Percentiles rank a stretch among this genome's conserved stretches.
Conservation (phyloP, 2,113 vertebrate species). For the Mormoops blainvillei region DNA sequence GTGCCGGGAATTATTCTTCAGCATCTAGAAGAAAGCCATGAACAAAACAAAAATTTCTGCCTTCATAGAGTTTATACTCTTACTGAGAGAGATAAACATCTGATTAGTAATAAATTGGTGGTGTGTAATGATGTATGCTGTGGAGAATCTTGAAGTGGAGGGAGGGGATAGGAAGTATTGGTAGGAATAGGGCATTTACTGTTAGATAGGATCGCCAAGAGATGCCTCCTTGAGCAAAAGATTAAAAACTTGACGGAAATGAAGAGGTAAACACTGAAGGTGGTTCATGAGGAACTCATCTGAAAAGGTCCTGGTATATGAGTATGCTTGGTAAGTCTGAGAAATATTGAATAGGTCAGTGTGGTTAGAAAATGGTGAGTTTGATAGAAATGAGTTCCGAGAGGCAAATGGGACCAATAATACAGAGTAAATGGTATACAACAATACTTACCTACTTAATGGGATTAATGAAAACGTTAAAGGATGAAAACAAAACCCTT, state of each 20-base stretch:
- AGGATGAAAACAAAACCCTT: not conserved
- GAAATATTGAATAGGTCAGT: not conserved
- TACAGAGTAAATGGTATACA: not conserved
- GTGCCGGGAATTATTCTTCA: not conserved
- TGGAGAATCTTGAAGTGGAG: not conserved
- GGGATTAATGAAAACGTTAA: not conserved
- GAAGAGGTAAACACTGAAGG: not conserved
- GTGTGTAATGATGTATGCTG: not conserved
- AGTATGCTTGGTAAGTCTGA: not conserved
- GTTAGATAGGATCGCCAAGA: no score
- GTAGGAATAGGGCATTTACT: not conserved
- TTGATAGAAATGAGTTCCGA: not conserved
- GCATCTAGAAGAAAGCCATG: not conserved
- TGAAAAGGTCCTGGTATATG: not conserved
- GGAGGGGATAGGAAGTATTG: not conserved
- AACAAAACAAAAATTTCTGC: not conserved
- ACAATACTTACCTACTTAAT: not conserved
- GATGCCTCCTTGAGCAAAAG: not conserved
- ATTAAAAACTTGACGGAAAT: not conserved
- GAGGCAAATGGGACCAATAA: not conserved
- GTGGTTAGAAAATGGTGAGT: not conserved
- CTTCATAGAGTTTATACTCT: not conserved
- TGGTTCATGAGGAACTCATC: not conserved
- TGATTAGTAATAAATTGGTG: not conserved
- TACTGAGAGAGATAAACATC: not conserved